These are phyloP conservation scores for Aporophyla nigra DNA, from an alignment of 2,888 invertebrate genomes.

Conservation along the genomic window DNA sequence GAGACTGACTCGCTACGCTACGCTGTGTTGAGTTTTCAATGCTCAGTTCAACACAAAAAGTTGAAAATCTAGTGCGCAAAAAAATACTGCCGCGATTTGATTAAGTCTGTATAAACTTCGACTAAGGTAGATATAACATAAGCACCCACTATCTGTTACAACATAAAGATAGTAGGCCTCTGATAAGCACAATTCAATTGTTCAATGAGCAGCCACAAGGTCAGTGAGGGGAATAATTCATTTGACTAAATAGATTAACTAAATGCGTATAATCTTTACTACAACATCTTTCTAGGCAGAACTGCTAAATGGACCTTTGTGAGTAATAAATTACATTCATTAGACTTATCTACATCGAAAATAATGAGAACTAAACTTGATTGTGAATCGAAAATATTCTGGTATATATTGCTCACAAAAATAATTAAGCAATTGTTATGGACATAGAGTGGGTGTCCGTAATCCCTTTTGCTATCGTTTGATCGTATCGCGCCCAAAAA, in stretches of 20 bases:
- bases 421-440: not conserved
- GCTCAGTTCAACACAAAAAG: too few relatives aligned
- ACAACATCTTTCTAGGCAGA: not conserved
- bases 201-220: conserved; percentile 11
- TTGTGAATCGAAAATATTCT: conserved; percentile 2
- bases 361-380: not conserved
- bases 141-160: too few relatives aligned
- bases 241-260: conserved; percentile 33
- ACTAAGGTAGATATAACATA: too few relatives aligned
- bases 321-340: conserved; percentile 24
- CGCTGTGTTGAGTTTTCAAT: too few relatives aligned
- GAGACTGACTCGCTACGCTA: too few relatives aligned
- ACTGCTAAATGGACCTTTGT: not conserved
- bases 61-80: too few relatives aligned
- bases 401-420: not conserved
- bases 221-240: conserved; percentile 17
- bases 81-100: too few relatives aligned
- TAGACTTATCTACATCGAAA: not conserved
- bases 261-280: conserved; percentile 16
- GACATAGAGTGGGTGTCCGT: not conserved
- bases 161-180: not conserved
- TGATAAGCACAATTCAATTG: conserved; percentile 13
- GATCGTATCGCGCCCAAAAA: not conserved
- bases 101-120: too few relatives aligned
- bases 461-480: not conserved